Evolutionary conservation across 2,797 vertebrate genomes (phyloP), one percentile per base, ranked within the genome.

Genomic region (Avahi laniger): DNA sequence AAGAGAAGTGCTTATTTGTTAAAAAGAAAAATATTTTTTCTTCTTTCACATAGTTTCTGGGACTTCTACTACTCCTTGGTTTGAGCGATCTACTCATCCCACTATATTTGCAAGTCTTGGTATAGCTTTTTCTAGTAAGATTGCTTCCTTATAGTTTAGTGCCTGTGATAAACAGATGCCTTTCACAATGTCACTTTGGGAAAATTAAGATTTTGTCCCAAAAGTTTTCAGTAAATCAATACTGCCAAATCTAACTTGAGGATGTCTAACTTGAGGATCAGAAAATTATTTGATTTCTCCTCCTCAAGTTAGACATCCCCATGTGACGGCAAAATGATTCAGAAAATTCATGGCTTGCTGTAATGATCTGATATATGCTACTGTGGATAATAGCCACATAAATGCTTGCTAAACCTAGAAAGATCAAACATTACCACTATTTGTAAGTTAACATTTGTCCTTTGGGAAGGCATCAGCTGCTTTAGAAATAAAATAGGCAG

Each of bases 401-500:
- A 80, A 81, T 61, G 59, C 43, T 87, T 86, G 70, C 73, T 94
- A 73, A 95, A 79, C 61, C 75, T 85, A 59, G 61, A 76, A 94
- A 59, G 38, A 48, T 46, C 57, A 95, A 81, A 91, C 26, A 87
- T 63, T 92, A 83, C 26, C 48, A 48, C 88, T 94, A 92, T 89
- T 95, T 89, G 57, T 92, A 94, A 83, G 17, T 95, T 96, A 86
- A 72, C 91, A 75, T 83, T 90, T 93, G 61, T 85, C 78, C 50
- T 95, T 89, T 86, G 65, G 75, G 86, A 97, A 92, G 52, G 8
- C 28, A 88, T 95, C 35, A 67, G 38, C 72, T 93, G 80, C 57
- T 86, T 87, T 96, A 81, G 59, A 59, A 86, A 86, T 89, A 95
- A 67, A 90, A 91, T 84, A 43, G 46, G 57, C 18, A 86, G 83